These are phyloP conservation scores for Loxodonta africana DNA, from an alignment of 2,113 vertebrate species.

Conservation along the genomic window DNA sequence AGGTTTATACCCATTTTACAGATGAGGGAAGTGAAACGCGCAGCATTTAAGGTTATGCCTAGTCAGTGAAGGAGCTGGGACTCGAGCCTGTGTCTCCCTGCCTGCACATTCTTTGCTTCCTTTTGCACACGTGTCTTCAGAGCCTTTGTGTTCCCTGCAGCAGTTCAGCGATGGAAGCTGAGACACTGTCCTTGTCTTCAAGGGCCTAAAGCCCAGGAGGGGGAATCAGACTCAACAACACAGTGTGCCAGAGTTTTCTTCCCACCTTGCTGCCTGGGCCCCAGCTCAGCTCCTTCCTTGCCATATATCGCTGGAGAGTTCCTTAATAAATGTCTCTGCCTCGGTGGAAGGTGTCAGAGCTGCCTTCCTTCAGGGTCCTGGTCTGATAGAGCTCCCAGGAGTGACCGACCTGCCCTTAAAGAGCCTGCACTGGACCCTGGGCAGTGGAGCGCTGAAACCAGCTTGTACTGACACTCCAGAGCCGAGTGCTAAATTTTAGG, in stretches of 20 bases:
- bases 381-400: neutral
- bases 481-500: neutral
- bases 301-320: neutral
- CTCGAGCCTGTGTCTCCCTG: neutral
- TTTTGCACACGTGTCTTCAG: neutral
- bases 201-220: neutral
- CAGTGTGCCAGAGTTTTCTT: neutral
- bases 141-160: neutral
- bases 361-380: neutral
- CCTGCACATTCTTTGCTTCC: neutral
- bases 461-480: accelerated
- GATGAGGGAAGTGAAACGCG: neutral
- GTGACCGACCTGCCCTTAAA: neutral
- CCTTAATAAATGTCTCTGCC: neutral
- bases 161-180: accelerated
- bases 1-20: neutral
- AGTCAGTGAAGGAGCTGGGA: neutral
- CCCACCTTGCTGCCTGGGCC: neutral
- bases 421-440: neutral
- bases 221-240: neutral
- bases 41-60: neutral
- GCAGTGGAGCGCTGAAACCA: neutral
- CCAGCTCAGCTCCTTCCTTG: neutral
- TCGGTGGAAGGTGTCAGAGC: neutral
- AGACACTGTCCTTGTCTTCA: neutral